A percentile compares a stretch with the other conserved stretches of the same genome.
phyloP scores from a whole-genome alignment of 2,113 vertebrate genomes.

The Stigmatopora nigra region DNA sequence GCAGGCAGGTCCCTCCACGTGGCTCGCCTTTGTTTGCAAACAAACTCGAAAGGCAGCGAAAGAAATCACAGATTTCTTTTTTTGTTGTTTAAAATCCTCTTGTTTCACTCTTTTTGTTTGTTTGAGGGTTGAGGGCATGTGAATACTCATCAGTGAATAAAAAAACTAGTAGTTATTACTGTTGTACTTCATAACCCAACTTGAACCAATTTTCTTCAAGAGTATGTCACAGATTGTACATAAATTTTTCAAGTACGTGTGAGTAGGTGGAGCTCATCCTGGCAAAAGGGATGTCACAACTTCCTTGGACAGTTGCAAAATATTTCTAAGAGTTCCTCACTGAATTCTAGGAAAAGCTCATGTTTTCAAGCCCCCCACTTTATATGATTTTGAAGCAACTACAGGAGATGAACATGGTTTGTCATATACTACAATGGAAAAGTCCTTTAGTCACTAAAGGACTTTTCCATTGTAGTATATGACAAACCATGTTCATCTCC shows the following conservation, averaged over 20 bases:
- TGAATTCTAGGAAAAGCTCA: constrained; percentile 12
- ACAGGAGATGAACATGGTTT: constrained; percentile 7
- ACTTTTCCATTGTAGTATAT: not conserved
- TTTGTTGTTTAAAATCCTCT: not conserved
- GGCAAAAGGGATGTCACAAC: constrained; percentile 35
- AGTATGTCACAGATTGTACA: constrained; percentile 1
- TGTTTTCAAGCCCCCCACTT: not conserved
- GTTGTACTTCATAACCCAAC: not conserved
- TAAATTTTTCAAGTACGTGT: constrained; percentile 25
- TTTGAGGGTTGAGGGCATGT: no score
- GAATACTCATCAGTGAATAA: not conserved
- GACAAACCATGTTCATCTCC: constrained; percentile 5
- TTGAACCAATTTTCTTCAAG: not conserved
- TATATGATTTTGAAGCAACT: constrained; percentile 18
- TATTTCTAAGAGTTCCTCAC: constrained; percentile 24
- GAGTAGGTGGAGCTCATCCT: constrained; percentile 30
- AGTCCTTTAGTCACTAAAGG: no score
- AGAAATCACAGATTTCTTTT: not conserved
- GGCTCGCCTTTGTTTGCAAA: constrained; percentile 75
- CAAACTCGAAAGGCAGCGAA: constrained; percentile 48
- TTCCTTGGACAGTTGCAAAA: constrained; percentile 35
- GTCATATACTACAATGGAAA: not conserved
- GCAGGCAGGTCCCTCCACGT: constrained; percentile 52
- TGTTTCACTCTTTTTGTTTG: not conserved
- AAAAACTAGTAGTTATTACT: not conserved